Percentiles rank a stretch among this genome's conserved stretches.
phyloP scores from a whole-genome alignment of 1,140 invertebrate genomes.

The Elysia chlorotica region DNA sequence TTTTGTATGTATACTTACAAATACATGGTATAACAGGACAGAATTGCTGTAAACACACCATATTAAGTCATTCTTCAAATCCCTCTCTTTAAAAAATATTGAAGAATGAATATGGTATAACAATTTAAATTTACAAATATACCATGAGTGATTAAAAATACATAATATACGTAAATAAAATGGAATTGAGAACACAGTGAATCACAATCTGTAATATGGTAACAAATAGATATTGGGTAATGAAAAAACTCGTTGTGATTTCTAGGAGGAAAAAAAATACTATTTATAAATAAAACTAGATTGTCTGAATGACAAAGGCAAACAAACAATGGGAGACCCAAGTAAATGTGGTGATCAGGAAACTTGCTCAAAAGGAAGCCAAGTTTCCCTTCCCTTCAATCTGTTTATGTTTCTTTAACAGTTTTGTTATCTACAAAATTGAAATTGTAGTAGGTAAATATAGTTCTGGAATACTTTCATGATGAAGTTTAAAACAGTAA shows the following conservation, averaged over 20 bases:
- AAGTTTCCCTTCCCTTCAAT: slow-evolving; percentile 31
- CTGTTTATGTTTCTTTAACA: slow-evolving; percentile 31
- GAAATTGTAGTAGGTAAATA: slow-evolving; percentile 36
- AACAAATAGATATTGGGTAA: slow-evolving; percentile 11
- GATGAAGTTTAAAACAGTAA: slow-evolving; percentile 19
- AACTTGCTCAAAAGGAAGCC: slow-evolving; percentile 59
- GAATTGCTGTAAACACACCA: too few relatives aligned
- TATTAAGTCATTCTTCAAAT: too few relatives aligned
- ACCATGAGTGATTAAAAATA: slow-evolving; percentile 12
- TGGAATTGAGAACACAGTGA: slow-evolving; percentile 16
- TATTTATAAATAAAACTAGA: slow-evolving; percentile 14
- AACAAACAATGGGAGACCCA: slow-evolving; percentile 18
- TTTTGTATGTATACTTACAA: too few relatives aligned
- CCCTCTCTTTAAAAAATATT: too few relatives aligned
- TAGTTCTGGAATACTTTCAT: slow-evolving; percentile 36
- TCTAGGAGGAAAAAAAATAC: background rate
- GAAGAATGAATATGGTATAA: too few relatives aligned
- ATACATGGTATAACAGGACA: too few relatives aligned
- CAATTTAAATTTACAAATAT: too few relatives aligned
- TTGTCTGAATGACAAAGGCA: slow-evolving; percentile 26
- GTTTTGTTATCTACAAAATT: slow-evolving; percentile 32
- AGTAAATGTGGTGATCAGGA: slow-evolving; percentile 5
- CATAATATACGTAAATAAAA: slow-evolving; percentile 6
- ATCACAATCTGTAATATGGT: slow-evolving; percentile 19
- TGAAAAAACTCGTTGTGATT: slow-evolving; percentile 24